Evolutionary conservation across 2,888 invertebrate genomes (phyloP), one percentile per base, ranked within the genome.

Genomic region (Drosophila flavopinicola): DNA sequence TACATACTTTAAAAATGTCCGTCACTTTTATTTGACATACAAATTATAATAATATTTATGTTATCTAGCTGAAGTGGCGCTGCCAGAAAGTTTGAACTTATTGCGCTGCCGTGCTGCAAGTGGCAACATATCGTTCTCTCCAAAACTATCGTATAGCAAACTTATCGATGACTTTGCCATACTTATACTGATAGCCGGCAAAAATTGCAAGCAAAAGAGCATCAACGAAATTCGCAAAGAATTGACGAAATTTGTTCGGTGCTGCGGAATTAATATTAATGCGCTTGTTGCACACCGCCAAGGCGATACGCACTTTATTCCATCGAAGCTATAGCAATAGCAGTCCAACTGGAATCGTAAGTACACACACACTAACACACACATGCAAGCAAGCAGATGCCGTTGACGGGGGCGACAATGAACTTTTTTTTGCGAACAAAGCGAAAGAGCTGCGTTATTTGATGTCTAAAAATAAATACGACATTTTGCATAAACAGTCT

Each of bases 401-500:
- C 35, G 25, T 35, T 32, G 39, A n/a, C 35, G 52, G 56, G 51
- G 41, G 49, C 51, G 41, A 10, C 5, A 11, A 20, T 37, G 6
- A 25, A 35, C 23, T 33, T 32, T 38, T 38, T 68, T 64, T 37
- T 29, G 37, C 24, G 54, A 66, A 71, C 54, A 59, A 56, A 65
- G 61, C 44, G 25, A 57, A 58, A 49, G 4, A 13, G 32, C 10
- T n/a, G n/a, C 33, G 39, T 70, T 42, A 53, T 56, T 70, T 41
- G 35, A 25, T 37, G 13, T 58, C 63, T 80, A 83, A 66, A 85
- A 85, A 80, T 80, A 80, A 65, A 45, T n/a, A 48, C 42, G 32
- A 29, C 0, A 72, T 79, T 79, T 76, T 78, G 85, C 85, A 79
- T 63, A 76, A 53, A 59, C 24, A 27, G 13, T 44, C 11, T 20